Evolutionary conservation across 2,113 vertebrate genomes (phyloP).

Genomic region (Atlantisia rogersi): DNA sequence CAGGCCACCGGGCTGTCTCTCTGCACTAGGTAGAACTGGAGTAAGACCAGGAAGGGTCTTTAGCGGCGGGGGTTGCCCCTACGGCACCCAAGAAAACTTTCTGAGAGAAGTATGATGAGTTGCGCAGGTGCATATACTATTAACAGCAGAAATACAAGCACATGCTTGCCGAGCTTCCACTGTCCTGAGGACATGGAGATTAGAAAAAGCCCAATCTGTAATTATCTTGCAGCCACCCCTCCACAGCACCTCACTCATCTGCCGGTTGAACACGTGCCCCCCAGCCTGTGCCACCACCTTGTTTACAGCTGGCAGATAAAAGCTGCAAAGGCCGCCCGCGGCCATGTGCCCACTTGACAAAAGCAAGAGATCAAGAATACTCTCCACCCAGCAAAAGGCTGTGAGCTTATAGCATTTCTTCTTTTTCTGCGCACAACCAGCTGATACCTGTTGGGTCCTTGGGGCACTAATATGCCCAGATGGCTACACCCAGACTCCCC

Average conservation of each 20-base stretch:
- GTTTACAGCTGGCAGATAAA: not conserved
- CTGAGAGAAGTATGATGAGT: not conserved
- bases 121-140: not conserved
- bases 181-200: rapidly evolving
- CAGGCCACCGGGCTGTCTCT: too few relatives aligned
- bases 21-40: rapidly evolving
- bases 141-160: not conserved
- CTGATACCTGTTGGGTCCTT: not conserved
- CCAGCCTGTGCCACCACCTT: rapidly evolving
- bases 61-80: too few relatives aligned
- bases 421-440: not conserved
- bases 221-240: too few relatives aligned
- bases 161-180: rapidly evolving
- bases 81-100: not conserved
- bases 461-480: not conserved
- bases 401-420: not conserved
- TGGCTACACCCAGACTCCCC: not conserved
- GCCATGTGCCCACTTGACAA: rapidly evolving
- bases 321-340: not conserved
- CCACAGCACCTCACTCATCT: rapidly evolving
- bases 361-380: rapidly evolving
- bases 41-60: too few relatives aligned
- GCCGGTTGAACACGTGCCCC: rapidly evolving
- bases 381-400: rapidly evolving
- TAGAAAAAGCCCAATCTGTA: not conserved